A percentile compares a stretch with the other conserved stretches of the same genome.
These are phyloP conservation scores for Megatriorchis doriae DNA, from an alignment of 2,113 vertebrate genomes.

Conservation along the genomic window DNA sequence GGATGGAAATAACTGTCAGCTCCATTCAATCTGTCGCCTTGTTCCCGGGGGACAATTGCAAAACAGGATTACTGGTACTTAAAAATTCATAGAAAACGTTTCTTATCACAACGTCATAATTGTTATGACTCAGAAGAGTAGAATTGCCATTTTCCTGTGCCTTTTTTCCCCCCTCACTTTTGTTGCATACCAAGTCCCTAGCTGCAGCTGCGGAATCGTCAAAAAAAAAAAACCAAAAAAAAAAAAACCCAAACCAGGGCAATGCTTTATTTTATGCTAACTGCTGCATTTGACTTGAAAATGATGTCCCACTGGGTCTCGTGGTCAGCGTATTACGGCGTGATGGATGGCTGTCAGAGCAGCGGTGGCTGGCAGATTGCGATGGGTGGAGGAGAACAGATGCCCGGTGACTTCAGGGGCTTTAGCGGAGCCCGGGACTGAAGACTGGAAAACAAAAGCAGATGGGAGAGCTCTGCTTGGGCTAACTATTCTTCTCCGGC, in stretches of 20 bases:
- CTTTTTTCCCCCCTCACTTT: slow-evolving; percentile 65
- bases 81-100: slow-evolving; percentile 78
- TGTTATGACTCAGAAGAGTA: slow-evolving; percentile 77
- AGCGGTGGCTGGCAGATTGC: slow-evolving; percentile 76
- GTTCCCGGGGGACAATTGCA: slow-evolving; percentile 57
- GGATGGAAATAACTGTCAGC: slow-evolving; percentile 62
- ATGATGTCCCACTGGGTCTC: slow-evolving; percentile 78
- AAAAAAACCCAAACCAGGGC: slow-evolving; percentile 7
- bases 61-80: slow-evolving; percentile 72
- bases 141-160: slow-evolving; percentile 75
- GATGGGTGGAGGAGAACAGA: slow-evolving; percentile 81
- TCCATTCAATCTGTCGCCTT: slow-evolving; percentile 49
- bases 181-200: slow-evolving; percentile 75
- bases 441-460: slow-evolving; percentile 76
- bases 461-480: slow-evolving; percentile 64
- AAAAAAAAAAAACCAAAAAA: not conserved
- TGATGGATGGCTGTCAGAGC: slow-evolving; percentile 91
- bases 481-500: slow-evolving; percentile 47
- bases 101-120: slow-evolving; percentile 76
- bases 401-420: slow-evolving; percentile 78
- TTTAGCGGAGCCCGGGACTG: slow-evolving; percentile 68
- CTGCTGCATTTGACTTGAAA: slow-evolving; percentile 81
- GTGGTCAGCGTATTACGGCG: slow-evolving; percentile 78
- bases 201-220: slow-evolving; percentile 75
- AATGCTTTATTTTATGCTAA: slow-evolving; percentile 80